Evolutionary conservation across 2,113 vertebrate species (phyloP).

Genomic region (Pontoporia blainvillei): DNA sequence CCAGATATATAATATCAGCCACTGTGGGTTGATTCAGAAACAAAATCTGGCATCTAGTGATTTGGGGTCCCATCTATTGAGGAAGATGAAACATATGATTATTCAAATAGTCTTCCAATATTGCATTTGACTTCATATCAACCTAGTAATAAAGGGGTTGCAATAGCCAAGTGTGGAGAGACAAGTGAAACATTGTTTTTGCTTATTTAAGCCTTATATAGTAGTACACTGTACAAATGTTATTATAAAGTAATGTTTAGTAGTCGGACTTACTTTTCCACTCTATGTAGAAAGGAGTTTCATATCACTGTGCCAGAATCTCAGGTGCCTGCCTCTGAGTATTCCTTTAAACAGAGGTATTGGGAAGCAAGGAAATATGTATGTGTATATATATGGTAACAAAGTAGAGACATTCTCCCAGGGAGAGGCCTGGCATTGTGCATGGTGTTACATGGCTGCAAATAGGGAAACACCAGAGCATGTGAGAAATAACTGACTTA

Average conservation of each 20-base stretch:
- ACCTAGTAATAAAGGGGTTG: background rate
- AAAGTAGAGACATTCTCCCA: background rate
- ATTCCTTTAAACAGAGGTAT: conserved; percentile 42
- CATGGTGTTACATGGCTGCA: background rate
- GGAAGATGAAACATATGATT: background rate
- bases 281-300: background rate
- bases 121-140: background rate
- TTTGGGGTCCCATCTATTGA: background rate
- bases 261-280: background rate
- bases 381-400: background rate
- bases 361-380: background rate
- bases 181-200: conserved; percentile 11
- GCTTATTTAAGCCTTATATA: conserved; percentile 41
- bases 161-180: conserved; percentile 1
- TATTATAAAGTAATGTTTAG: background rate
- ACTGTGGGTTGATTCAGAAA: conserved; percentile 28
- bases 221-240: background rate
- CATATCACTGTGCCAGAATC: conserved; percentile 55
- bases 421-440: background rate
- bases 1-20: background rate
- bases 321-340: conserved; percentile 53
- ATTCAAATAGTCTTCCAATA: conserved; percentile 37
- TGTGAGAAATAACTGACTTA: background rate
- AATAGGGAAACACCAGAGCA: background rate
- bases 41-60: background rate